Conservation (phyloP, 2,113 vertebrate genomes). For the Phyllostomus discolor region DNA sequence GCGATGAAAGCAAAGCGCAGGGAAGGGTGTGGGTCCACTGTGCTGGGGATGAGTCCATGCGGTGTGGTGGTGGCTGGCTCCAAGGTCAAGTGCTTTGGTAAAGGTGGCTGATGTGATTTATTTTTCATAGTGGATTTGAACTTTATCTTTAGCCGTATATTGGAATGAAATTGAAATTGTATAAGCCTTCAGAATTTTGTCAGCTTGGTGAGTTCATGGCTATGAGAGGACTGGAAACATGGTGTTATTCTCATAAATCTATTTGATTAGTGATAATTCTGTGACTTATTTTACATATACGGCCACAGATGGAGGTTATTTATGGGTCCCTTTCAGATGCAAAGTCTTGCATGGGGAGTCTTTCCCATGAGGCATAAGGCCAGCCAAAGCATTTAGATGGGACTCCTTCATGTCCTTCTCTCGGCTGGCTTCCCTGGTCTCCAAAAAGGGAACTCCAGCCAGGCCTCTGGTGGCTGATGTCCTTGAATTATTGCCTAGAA, state of each 20-base stretch:
- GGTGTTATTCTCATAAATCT: background rate
- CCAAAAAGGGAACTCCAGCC: background rate
- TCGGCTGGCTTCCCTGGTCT: background rate
- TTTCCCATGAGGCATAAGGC: background rate
- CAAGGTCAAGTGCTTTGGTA: background rate
- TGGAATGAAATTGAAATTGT: background rate
- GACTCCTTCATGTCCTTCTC: background rate
- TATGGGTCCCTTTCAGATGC: constrained; percentile 11
- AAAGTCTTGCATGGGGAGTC: background rate
- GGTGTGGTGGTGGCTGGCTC: background rate
- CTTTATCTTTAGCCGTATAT: background rate
- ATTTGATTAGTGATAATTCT: background rate
- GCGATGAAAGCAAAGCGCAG: background rate
- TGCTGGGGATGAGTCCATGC: background rate
- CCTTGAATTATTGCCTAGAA: background rate
- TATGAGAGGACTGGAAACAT: background rate
- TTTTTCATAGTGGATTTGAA: background rate
- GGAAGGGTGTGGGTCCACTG: background rate
- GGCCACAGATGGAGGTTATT: background rate
- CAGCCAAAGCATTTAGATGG: background rate
- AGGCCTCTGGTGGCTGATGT: background rate
- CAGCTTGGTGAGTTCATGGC: background rate
- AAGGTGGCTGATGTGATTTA: background rate
- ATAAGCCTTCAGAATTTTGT: background rate
- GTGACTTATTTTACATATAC: background rate